phyloP scores from a whole-genome alignment of 2,797 vertebrate genomes.

The Rhynchonycteris naso region DNA sequence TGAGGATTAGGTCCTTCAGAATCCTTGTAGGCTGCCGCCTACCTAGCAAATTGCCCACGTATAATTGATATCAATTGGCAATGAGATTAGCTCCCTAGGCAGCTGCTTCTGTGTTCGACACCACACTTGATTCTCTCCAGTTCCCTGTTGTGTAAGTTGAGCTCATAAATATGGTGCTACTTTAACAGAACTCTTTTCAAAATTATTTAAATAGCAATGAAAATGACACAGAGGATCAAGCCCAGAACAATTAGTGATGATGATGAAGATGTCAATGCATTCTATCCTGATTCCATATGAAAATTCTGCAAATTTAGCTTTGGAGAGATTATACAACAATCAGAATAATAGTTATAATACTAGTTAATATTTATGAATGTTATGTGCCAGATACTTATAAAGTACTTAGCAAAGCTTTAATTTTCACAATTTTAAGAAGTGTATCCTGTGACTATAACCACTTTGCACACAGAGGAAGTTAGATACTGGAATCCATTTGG shows the following conservation, averaged over 20 bases:
- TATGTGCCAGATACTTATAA: background rate
- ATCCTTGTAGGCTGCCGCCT: background rate
- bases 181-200: slow-evolving; percentile 22
- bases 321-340: background rate
- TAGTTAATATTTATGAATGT: background rate
- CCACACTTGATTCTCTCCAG: background rate
- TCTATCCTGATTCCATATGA: background rate
- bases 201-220: background rate
- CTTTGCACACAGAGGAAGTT: background rate
- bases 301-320: background rate
- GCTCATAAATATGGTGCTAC: background rate
- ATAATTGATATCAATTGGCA: background rate
- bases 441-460: background rate
- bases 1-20: background rate
- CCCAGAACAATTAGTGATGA: background rate
- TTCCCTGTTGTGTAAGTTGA: background rate
- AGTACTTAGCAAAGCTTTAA: background rate
- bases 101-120: background rate
- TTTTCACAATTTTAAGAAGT: background rate
- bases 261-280: accelerated
- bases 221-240: background rate
- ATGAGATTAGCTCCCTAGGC: background rate
- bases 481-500: background rate
- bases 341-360: background rate
- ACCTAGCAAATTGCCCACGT: background rate